Evolutionary conservation across 2,113 vertebrate genomes (phyloP), one percentile per base, ranked within the genome.

Genomic region (Saccopteryx leptura): DNA sequence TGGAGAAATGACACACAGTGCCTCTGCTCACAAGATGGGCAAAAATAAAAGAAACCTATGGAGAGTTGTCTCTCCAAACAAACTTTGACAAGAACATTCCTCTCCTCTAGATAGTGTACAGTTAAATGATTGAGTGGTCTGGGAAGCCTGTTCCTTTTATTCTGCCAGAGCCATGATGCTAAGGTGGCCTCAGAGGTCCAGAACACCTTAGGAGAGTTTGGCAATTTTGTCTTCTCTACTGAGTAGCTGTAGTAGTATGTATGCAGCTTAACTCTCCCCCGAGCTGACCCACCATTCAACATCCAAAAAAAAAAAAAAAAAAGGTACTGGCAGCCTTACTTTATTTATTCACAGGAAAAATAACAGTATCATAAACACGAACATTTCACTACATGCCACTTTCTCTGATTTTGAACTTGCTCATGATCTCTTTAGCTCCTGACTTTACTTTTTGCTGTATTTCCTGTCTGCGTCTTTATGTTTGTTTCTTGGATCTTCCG

Each of bases 401-500:
- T 85, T 33, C 23, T 72, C 50, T 61, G n/a, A 69, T 65, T 93
- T 90, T 79, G 54, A 69, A 83, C 56, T 6, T 69, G 18, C 10
- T 84, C 21, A 9, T 2, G 10, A 83, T 58, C 78, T 82, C 58
- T 91, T 65, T 33, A 71, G 46, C 19, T 46, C 10, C 39, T 75
- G 68, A 88, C 61, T 58, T 95, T 72, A 88, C 61, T 58, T 95
- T 72, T 92, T n/a, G 15, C n/a, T 66, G 90, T 23, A 31, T 78
- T 94, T 96, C 94, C 66, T 88, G 75, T 81, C 74, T 82, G 2
- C 72, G 26, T 91, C 66, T 82, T 88, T 23, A 48, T 7, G 7
- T 81, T 66, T 93, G 60, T 88, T 91, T 90, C 66, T 79, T 80
- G 17, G 60, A 71, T 74, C 56, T 95, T 91, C 83, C 4, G 5